Percentiles rank a stretch among this genome's conserved stretches.
Conservation (phyloP, 2,113 vertebrate species). For the Onychostruthus taczanowskii region DNA sequence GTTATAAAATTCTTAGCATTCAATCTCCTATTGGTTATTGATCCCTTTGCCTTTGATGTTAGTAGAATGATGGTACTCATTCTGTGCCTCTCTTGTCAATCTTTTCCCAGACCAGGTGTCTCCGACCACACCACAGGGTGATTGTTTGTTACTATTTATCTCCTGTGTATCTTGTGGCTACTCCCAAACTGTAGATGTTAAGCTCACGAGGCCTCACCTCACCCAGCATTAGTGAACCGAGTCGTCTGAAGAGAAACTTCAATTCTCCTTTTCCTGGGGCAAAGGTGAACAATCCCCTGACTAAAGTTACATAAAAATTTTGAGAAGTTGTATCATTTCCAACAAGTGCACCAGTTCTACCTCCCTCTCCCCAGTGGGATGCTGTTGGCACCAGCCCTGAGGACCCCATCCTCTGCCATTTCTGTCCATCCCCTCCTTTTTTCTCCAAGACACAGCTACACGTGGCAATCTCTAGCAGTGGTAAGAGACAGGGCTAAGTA, state of each 20-base stretch:
- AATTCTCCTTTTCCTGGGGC: not conserved
- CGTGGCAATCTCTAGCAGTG: not conserved
- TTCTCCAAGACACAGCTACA: accelerated
- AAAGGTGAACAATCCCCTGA: not conserved
- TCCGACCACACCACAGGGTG: accelerated
- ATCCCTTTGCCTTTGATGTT: not conserved
- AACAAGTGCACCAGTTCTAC: not conserved
- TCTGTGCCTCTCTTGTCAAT: not conserved
- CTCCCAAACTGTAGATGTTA: not conserved
- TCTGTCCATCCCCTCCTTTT: not conserved
- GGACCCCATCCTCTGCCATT: not conserved
- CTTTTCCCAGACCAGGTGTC: not conserved
- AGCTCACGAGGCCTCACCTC: not conserved
- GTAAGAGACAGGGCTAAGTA: not conserved
- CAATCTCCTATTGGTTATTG: not conserved
- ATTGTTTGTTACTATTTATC: not conserved
- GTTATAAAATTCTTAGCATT: not conserved
- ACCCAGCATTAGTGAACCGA: not conserved
- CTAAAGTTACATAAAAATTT: not conserved
- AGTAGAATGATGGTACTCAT: not conserved
- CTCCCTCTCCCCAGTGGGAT: not conserved
- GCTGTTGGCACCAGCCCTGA: not conserved
- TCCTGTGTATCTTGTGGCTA: not conserved
- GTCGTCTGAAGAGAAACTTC: not conserved
- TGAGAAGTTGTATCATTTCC: not conserved